Base-by-base conservation (phyloP, 2,888 invertebrate species). In the Drosophila mercatorum region DNA sequence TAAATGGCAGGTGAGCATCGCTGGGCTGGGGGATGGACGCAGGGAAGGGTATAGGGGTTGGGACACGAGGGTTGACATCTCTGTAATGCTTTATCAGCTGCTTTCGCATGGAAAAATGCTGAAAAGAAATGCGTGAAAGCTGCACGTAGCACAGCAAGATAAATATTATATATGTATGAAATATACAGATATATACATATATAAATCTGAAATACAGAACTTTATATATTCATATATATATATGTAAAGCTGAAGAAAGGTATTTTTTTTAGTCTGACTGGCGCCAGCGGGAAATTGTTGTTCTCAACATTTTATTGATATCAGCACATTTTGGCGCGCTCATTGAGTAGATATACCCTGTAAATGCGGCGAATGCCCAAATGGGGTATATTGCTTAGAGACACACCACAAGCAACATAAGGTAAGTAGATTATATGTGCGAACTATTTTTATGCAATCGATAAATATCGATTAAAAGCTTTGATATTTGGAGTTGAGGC, bases 21-120 rank as follows among this genome's bases (percentile, higher is more conserved):
- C 61, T 22, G 31, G 43, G 26, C 7, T 7, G 10, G 31, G 12
- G 12, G 22, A 28, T 7, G 5, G 14, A 5, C 14, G 8, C 4
- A n/a, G 26, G 28, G 46, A 34, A 7, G 31, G 31, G 14, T 8
- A 10, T 5, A 22, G 56, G 34, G 26, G 34, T 10, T 22, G 36
- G 4, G 17, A 6, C 2, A 11, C 5, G 28, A 34, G 51, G 36
- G 36, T 36, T 51, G 51, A 7, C 51, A 26, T 14, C 17, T 55
- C 69, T 77, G 83, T 74, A 85, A 83, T 44, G 64, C 67, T 47
- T 70, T 77, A 88, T 83, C 87, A 69, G 60, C 59, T 63, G 60
- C 57, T 7, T 22, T n/a, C 22, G 51, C 57, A 61, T 76, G 46
- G 28, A 68, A 61, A 68, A 72, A 80, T 72, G 64, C 57, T 28